Evolutionary conservation across 2,888 invertebrate species (phyloP).

Genomic region (Aromia moschata): DNA sequence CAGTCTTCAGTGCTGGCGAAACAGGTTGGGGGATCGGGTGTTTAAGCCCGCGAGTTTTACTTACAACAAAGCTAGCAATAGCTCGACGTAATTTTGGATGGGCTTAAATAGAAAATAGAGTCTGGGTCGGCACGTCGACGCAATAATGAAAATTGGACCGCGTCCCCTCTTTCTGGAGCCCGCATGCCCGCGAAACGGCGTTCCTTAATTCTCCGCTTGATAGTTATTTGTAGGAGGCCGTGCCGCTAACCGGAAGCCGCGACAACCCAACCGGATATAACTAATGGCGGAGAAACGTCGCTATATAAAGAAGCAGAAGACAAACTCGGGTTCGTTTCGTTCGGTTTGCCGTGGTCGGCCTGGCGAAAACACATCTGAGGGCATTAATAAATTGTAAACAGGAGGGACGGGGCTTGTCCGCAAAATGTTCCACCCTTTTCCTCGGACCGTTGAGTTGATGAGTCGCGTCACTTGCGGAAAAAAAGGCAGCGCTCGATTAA

Average conservation of each 20-base stretch:
- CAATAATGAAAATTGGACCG: slow-evolving; percentile 6
- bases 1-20: too few species aligned
- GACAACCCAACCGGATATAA: slow-evolving; percentile 56
- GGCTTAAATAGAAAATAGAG: slow-evolving; percentile 6
- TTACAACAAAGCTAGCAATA: too few species aligned
- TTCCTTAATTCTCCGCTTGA: slow-evolving; percentile 41
- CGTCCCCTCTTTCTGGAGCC: too few species aligned
- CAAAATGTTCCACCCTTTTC: too few species aligned
- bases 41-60: too few species aligned
- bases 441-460: too few species aligned
- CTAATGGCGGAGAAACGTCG: slow-evolving; percentile 56
- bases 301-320: slow-evolving; percentile 51
- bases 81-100: too few species aligned
- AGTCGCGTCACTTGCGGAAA: too few species aligned
- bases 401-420: too few species aligned
- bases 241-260: slow-evolving; percentile 49
- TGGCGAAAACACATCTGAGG: slow-evolving; percentile 1
- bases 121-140: too few species aligned
- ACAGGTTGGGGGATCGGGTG: too few species aligned
- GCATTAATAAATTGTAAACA: slow-evolving; percentile 12
- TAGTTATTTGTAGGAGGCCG: slow-evolving; percentile 44
- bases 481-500: too few species aligned
- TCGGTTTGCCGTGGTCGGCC: slow-evolving; percentile 39
- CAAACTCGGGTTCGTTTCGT: slow-evolving; percentile 52
- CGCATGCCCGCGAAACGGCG: slow-evolving; percentile 35